Evolutionary conservation across 2,888 invertebrate genomes (phyloP), one percentile per base, ranked within the genome.

Genomic region (Stictocephala bisonia): DNA sequence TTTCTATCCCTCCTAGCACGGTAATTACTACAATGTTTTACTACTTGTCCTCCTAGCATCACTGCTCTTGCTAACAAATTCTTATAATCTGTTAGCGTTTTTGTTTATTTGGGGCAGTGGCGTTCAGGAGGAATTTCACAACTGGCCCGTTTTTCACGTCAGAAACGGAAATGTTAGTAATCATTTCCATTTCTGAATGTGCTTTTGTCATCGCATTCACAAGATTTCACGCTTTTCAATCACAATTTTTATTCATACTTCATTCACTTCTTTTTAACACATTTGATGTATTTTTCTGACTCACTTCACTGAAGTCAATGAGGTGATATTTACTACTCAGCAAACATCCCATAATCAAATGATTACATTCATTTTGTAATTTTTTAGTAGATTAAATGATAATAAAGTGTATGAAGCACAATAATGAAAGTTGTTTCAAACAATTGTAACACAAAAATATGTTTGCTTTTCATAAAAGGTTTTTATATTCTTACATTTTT

Each of bases 141-240:
- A 53, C 40, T 69, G 69, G 69, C 69, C 69, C 69, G 69, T 69
- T 69, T 69, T 69, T 40, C 24, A 50, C 40, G 35, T 69, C 69
- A 22, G 41, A 24, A 53, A 53, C 60, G 35, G 40, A 60, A 40
- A 31, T 15, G n/a, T n/a, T n/a, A 4, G n/a, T n/a, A 6, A 9
- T 2, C n/a, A 26, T 40, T 69, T 69, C 41, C 53, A 50, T 40
- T 69, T 40, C 69, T 40, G 69, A 24, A 69, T 50, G 69, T 69
- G 69, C 69, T 69, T 69, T 69, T 69, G 53, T 69, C 69, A 69
- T 27, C 40, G 69, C 69, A 69, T 69, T 53, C 69, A 69, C 69
- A 31, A 60, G 18, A 60, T 24, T 60, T 35, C 60, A 60, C 60
- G 60, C 60, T 60, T 60, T 4, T 35, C 27, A 24, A 60, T 60